Base-by-base conservation (phyloP, 2,113 vertebrate species). In the Labrus mixtus region DNA sequence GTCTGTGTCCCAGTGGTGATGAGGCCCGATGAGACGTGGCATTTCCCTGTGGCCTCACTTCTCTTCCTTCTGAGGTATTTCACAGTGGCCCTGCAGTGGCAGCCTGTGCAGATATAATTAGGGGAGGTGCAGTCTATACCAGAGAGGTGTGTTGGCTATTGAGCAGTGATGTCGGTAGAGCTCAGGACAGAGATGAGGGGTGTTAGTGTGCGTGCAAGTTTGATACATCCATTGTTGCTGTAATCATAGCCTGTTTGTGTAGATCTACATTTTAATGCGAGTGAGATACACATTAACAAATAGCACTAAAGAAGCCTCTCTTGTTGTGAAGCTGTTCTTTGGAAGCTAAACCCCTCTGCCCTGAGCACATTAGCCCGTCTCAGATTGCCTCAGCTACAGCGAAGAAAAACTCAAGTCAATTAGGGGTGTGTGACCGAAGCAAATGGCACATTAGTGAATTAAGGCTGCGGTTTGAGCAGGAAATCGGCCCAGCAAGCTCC, bases 381-480 rank as follows among this genome's bases (percentile, higher is more conserved):
- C 89, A 37, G 75, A 87, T 90, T 82, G 84, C 90, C 81, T 82
- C 71, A 29, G 87, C 82, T 85, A 81, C 84, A 78, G 82, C 78
- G 83, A 88, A 87, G 87, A 86, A 85, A 84, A 92, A 84, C 80
- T 82, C 70, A 74, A 33, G 88, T 88, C 91, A 91, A 91, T 92
- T 93, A 91, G 81, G 79, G 87, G 83, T 45, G 92, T 90, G 92
- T 90, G 92, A 92, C 91, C 77, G 69, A 90, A 85, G 91, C 91
- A 93, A 93, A 93, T 93, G 91, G 92, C 89, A 92, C 92, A 93
- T 93, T 93, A 93, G 91, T 88, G 88, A 93, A 91, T 93, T 92
- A 93, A 83, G 83, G 80, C 88, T 90, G 92, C 20, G 91, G 92
- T 93, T 87, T 86, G 86, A 83, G 89, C 92, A 92, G 92, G 92